Evolutionary conservation across 2,797 vertebrate genomes (phyloP), one percentile per base, ranked within the genome.

Genomic region (Anniella stebbinsi): DNA sequence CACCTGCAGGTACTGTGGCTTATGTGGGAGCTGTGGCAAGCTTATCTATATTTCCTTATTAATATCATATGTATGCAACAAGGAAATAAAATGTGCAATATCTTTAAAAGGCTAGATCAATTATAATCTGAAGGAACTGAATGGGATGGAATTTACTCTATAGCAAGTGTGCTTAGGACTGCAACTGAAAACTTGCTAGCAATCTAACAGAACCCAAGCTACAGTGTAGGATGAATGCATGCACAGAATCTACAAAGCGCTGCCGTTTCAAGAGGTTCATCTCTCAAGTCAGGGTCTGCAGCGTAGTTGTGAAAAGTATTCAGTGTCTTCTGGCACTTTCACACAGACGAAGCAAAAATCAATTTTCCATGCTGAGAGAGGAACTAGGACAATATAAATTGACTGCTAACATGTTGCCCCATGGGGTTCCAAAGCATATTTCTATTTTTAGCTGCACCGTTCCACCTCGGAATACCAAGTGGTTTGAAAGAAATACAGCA

Each of bases 371-470:
- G 96, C 96, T 90, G 92, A 96, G 93, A 97, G 92, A 96, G 95
- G 90, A 96, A 96, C 94, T 91, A 94, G 93, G 87, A 92, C 96
- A 97, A 97, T 96, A 95, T 95, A 96, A 97, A 97, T 88, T 93
- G 96, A 95, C 95, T 96, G 96, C 95, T 96, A 91, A 88, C 87
- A 95, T 91, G 93, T 78, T 88, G 96, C 86, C 95, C 95, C 90
- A 81, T 94, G 92, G 96, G 8, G 36, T 82, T 95, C 89, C 92
- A 94, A 96, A 95, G 96, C 95, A 92, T 54, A 91, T 54, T 85
- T 96, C 97, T 98, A 98, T 98, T 98, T 98, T 98, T 97, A 98
- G 97, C 95, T 95, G 93, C 93, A 60, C 86, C 90, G 88, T 96
- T 97, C 97, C 96, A 97, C 97, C 96, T 97, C 96, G 96, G 95